phyloP scores from a whole-genome alignment of 2,797 vertebrate species.

The Hoplostethus atlanticus region DNA sequence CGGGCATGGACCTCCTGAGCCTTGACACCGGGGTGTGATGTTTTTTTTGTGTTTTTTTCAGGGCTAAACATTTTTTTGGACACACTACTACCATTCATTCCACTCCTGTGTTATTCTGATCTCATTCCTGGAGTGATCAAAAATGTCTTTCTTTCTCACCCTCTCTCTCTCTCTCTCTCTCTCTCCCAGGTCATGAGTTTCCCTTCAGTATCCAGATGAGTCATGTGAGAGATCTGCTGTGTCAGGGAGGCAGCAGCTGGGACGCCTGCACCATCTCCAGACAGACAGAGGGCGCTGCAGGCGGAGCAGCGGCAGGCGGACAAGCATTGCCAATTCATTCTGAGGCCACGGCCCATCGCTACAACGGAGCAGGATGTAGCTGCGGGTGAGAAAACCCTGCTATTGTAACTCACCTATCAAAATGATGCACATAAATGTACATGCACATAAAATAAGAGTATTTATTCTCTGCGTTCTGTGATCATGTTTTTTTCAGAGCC shows the following conservation, averaged over 20 bases:
- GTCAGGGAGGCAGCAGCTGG: conserved; percentile 17
- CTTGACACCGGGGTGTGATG: not conserved
- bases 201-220: conserved; percentile 97
- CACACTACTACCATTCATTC: conserved; percentile 43
- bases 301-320: conserved; percentile 88
- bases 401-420: not conserved
- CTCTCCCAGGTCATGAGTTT: conserved; percentile 91
- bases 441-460: too few species aligned
- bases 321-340: conserved; percentile 94
- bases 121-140: conserved; percentile 11
- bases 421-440: too few species aligned
- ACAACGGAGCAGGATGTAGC: conserved; percentile 69
- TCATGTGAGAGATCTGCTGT: conserved; percentile 83
- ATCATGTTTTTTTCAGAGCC: conserved; percentile 75
- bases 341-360: conserved; percentile 89
- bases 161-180: not conserved
- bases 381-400: conserved; percentile 79
- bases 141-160: not conserved
- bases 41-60: not conserved
- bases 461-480: too few species aligned
- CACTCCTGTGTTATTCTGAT: conserved; percentile 1
- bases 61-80: not conserved
- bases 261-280: conserved; percentile 71
- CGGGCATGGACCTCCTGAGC: not conserved
- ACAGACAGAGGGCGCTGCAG: conserved; percentile 83